A percentile compares a stretch with the other conserved stretches of the same genome.
phyloP scores from a whole-genome alignment of 2,113 vertebrate genomes.

The Petaurus breviceps region DNA sequence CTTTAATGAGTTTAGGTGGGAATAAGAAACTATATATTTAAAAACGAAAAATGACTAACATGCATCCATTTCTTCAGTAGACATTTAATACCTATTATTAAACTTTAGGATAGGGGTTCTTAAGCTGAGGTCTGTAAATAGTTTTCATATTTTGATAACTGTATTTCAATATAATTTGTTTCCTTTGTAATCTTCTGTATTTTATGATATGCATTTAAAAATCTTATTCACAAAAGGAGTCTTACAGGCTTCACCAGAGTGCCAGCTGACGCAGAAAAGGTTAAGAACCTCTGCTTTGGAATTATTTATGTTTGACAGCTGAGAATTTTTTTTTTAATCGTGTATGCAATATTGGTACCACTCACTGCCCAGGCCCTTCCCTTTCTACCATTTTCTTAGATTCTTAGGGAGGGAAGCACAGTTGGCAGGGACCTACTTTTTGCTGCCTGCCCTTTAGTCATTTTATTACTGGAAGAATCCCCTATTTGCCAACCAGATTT shows the following conservation, averaged over 20 bases:
- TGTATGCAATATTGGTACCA: background rate
- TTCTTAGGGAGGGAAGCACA: background rate
- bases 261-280: background rate
- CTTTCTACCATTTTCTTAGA: background rate
- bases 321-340: background rate
- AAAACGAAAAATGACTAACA: background rate
- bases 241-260: background rate
- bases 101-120: background rate
- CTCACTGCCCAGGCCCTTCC: background rate
- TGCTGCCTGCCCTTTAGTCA: background rate
- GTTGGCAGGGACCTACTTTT: background rate
- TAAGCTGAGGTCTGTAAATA: background rate
- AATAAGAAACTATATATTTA: background rate
- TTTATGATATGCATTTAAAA: background rate
- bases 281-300: background rate
- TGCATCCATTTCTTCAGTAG: background rate
- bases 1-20: background rate
- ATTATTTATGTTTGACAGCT: background rate
- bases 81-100: background rate
- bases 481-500: background rate
- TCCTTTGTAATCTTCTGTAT: background rate
- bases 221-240: background rate
- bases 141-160: background rate
- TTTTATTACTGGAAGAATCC: background rate
- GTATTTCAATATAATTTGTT: background rate